Conservation (phyloP, 2,888 invertebrate species). For the Acrobasis suavella region DNA sequence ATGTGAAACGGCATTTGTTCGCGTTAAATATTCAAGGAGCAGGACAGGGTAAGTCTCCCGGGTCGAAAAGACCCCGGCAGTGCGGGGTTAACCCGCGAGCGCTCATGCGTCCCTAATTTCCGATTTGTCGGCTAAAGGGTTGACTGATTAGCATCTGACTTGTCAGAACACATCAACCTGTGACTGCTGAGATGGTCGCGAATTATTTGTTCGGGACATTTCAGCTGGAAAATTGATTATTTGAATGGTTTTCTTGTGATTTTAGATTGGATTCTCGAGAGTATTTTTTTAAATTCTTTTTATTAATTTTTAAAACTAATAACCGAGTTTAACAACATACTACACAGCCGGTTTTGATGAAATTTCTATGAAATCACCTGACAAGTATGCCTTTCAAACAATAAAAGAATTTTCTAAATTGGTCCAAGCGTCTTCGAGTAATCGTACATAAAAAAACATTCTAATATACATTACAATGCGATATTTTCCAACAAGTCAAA, state of each 20-base stretch:
- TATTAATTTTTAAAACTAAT: no score
- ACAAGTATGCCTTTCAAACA: no score
- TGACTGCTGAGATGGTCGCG: slow-evolving; percentile 57
- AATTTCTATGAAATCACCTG: no score
- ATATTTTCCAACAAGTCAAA: no score
- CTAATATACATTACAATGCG: no score
- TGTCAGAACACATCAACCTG: slow-evolving; percentile 67
- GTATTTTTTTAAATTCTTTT: no score
- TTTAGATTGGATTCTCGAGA: not conserved
- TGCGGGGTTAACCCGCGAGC: slow-evolving; percentile 72
- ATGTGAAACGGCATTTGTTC: slow-evolving; percentile 62
- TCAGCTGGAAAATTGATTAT: slow-evolving; percentile 48
- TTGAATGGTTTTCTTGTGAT: slow-evolving; percentile 24
- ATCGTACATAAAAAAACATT: no score
- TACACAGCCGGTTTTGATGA: no score
- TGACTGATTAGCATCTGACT: slow-evolving; percentile 80
- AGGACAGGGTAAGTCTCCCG: slow-evolving; percentile 65
- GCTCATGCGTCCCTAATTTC: slow-evolving; percentile 80
- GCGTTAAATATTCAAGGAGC: slow-evolving; percentile 80
- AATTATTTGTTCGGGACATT: slow-evolving; percentile 48
- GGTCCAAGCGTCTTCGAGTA: no score
- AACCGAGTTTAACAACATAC: no score
- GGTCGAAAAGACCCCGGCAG: slow-evolving; percentile 58
- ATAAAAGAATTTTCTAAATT: no score
- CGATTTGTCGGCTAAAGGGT: slow-evolving; percentile 81